Conservation (phyloP, 2,113 vertebrate species). For the Cephalopterus ornatus region DNA sequence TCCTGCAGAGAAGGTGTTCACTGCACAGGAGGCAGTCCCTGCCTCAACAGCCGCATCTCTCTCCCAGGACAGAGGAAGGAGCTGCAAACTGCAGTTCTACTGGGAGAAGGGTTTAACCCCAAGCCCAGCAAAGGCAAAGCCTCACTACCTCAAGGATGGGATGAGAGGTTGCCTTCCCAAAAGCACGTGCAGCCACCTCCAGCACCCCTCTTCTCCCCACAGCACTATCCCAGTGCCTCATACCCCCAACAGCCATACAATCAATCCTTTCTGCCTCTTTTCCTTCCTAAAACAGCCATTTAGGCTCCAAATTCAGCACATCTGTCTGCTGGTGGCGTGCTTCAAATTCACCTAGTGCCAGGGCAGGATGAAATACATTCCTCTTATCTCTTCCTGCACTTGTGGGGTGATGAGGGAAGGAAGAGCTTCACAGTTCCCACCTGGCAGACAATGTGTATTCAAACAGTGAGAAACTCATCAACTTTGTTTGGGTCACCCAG, state of each 20-base stretch:
- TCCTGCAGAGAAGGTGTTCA: not conserved
- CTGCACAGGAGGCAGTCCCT: not conserved
- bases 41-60: not conserved
- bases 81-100: not conserved
- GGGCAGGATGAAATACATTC: not conserved
- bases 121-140: not conserved
- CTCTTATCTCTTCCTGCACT: not conserved
- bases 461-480: not conserved
- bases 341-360: not conserved
- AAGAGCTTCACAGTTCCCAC: not conserved
- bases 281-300: not conserved
- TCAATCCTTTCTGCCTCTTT: rapidly evolving
- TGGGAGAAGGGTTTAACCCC: not conserved
- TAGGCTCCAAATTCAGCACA: not conserved
- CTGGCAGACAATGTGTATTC: not conserved
- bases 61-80: not conserved
- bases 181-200: not conserved
- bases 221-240: not conserved
- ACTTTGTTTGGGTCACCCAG: not conserved
- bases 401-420: not conserved
- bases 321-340: not conserved
- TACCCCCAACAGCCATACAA: not conserved
- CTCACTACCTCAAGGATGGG: not conserved
- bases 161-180: not conserved
- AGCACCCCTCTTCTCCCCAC: not conserved